Base-by-base conservation (phyloP, 2,888 invertebrate species). In the Ornithoptera alexandrae region DNA sequence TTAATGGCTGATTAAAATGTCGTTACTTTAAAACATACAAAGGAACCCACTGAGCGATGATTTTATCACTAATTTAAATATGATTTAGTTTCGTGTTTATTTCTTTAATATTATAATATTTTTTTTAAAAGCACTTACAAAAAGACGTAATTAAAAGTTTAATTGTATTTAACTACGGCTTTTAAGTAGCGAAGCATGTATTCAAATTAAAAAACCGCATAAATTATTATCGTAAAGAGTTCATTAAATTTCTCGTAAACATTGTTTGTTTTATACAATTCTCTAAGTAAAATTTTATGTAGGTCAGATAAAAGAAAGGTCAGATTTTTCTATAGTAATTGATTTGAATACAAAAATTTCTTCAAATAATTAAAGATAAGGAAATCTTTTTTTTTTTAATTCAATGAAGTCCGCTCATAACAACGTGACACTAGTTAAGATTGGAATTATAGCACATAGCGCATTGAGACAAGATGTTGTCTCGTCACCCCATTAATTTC, bases 71-170 rank as follows among this genome's bases (percentile, higher is more conserved):
- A 67, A 62, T 62, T 65, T 30, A 67, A 71, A 67, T 64, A 67
- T 64, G 67, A 65, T 71, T 71, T 71, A 71, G 67, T 65, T 71
- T 67, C 70, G 58, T 71, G 70, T 71, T 56, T 36, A 20, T n/a
- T 62, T 39, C 58, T 71, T 67, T 65, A 61, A 67, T 71, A 62
- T 65, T 62, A 71, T 62, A 64, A 65, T 71, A 71, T 67, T 46
- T 15, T 24, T 46, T 70, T 70, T 60, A 67, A 70, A 69, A 70
- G 67, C 63, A 39, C 42, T 53, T 50, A 63, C 56, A 50, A 59
- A 60, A 67, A 67, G 66, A 53, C 57, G 56, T 46, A 60, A 66
- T 67, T 60, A 67, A 70, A 67, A 64, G 20, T 62, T 70, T 70
- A 66, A 70, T 70, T 17, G 70, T 67, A 70, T 70, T 67, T 67